Conservation (phyloP, 2,888 invertebrate species). For the Auanema freiburgensis region DNA sequence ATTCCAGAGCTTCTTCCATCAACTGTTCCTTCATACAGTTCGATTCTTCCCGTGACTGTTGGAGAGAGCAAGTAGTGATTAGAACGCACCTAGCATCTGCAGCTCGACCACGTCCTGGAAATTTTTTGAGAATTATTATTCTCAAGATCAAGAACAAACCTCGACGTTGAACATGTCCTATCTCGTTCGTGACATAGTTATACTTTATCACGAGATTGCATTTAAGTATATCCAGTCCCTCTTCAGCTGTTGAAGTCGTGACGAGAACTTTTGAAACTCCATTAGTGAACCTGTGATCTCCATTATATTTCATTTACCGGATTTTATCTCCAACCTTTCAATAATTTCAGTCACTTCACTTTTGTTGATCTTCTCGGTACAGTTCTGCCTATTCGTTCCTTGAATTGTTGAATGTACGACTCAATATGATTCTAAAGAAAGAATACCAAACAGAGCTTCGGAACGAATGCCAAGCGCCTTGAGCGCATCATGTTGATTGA, state of each 20-base stretch:
- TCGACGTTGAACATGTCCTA: slow-evolving; percentile 52
- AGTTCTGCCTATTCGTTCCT: slow-evolving; percentile 15
- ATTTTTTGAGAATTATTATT: background rate
- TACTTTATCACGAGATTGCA: slow-evolving; percentile 54
- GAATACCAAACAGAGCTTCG: slow-evolving; percentile 24
- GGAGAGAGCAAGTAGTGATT: slow-evolving; percentile 24
- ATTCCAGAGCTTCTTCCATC: background rate
- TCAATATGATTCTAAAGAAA: slow-evolving; percentile 20
- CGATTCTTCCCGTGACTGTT: slow-evolving; percentile 25
- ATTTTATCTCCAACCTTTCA: background rate
- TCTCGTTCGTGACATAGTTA: slow-evolving; percentile 48
- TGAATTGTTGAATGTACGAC: background rate
- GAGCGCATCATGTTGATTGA: slow-evolving; percentile 22
- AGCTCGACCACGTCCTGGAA: slow-evolving; percentile 39
- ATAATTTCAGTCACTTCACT: slow-evolving; percentile 6
- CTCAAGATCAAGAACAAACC: slow-evolving; percentile 22
- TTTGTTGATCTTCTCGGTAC: slow-evolving; percentile 22
- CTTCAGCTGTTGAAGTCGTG: slow-evolving; percentile 50
- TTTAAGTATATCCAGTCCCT: slow-evolving; percentile 47
- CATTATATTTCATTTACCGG: too few relatives aligned
- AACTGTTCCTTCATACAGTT: slow-evolving; percentile 26
- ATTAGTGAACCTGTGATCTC: slow-evolving; percentile 17
- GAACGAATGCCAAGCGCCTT: slow-evolving; percentile 12
- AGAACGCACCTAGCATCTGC: slow-evolving; percentile 29
- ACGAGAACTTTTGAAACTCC: slow-evolving; percentile 36